Percentiles rank a stretch among this genome's conserved stretches.
These are phyloP conservation scores for Bathynomus jamesi DNA, from an alignment of 1,140 invertebrate genomes.

Conservation along the genomic window DNA sequence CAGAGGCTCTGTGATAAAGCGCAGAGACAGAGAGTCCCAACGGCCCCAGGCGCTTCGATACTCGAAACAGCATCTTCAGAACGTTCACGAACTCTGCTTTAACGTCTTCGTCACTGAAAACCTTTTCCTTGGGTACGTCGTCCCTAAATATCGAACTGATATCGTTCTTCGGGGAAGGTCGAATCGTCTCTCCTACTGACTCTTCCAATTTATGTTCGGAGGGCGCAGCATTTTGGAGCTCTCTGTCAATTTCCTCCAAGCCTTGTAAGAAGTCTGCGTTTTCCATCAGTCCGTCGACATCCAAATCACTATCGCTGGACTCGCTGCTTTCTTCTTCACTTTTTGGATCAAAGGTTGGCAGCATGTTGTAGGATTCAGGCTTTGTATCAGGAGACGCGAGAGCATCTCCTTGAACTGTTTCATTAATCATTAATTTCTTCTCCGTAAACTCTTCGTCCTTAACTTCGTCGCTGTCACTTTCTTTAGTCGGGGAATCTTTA, in stretches of 20 bases:
- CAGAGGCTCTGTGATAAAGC: neutral
- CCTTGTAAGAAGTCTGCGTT: neutral
- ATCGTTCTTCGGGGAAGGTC: neutral
- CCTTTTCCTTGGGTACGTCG: no score
- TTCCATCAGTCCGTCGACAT: neutral
- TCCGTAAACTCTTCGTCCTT: no score
- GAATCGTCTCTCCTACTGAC: neutral
- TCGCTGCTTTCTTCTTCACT: neutral
- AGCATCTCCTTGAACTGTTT: neutral
- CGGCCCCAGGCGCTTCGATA: neutral
- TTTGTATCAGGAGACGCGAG: neutral
- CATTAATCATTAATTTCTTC: neutral
- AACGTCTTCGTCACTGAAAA: neutral
- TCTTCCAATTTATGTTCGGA: neutral
- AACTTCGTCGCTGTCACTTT: no score
- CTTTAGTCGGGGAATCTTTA: neutral
- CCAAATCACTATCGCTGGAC: neutral
- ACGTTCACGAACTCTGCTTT: neutral
- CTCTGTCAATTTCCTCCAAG: neutral
- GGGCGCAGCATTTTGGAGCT: neutral
- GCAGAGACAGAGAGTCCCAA: neutral
- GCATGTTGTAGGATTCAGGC: neutral
- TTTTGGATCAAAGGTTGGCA: neutral
- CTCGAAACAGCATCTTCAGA: neutral
- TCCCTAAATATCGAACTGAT: no score